phyloP scores from a whole-genome alignment of 2,888 invertebrate genomes.

The Pyrocoelia pectoralis region DNA sequence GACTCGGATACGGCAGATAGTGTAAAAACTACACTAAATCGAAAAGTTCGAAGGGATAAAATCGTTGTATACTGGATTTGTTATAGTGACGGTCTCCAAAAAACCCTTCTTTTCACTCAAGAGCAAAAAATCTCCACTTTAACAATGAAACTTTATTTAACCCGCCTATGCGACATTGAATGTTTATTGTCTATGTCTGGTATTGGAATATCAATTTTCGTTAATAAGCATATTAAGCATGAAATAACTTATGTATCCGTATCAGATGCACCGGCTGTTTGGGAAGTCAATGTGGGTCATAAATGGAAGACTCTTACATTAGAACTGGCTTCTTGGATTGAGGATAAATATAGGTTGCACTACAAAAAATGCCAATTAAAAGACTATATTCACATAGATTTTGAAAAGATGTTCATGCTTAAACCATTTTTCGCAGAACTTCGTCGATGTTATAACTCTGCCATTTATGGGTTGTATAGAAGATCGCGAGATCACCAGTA shows the following conservation, averaged over 20 bases:
- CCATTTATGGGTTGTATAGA: conserved; percentile 76
- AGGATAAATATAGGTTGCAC: conserved; percentile 77
- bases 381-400: conserved; percentile 81
- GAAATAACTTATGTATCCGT: conserved; percentile 76
- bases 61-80: conserved; percentile 83
- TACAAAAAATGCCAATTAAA: conserved; percentile 77
- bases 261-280: conserved; percentile 74
- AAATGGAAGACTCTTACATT: conserved; percentile 81
- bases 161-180: conserved; percentile 74
- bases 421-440: conserved; percentile 86
- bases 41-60: conserved; percentile 76
- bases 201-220: conserved; percentile 69
- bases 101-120: conserved; percentile 78
- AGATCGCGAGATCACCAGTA: conserved; percentile 74
- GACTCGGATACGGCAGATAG: conserved; percentile 61
- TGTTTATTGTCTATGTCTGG: conserved; percentile 74
- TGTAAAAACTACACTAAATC: conserved; percentile 58
- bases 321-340: conserved; percentile 82
- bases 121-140: conserved; percentile 74
- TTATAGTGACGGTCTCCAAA: conserved; percentile 77
- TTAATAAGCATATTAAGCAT: conserved; percentile 55
- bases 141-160: conserved; percentile 67
- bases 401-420: conserved; percentile 86
- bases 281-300: conserved; percentile 83
- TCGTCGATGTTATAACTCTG: conserved; percentile 76